phyloP scores from a whole-genome alignment of 2,888 invertebrate genomes.

The Branchipolynoe longqiensis region DNA sequence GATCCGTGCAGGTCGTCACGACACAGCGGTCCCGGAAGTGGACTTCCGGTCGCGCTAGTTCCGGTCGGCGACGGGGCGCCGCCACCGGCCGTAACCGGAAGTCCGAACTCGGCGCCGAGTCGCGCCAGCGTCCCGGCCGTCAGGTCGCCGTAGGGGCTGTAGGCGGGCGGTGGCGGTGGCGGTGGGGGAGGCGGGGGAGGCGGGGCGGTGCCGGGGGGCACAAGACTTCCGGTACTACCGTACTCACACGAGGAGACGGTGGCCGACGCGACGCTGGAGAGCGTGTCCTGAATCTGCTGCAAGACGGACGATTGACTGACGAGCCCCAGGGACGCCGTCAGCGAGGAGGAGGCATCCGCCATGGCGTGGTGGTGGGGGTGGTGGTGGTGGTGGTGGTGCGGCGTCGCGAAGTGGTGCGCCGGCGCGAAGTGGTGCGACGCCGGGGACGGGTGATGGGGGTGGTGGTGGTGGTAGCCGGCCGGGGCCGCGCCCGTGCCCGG shows the following conservation, averaged over 20 bases:
- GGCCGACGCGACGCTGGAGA: conserved; percentile 25
- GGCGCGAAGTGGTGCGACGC: neutral
- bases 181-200: neutral
- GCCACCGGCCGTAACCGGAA: neutral
- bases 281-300: conserved; percentile 37
- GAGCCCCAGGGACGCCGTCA: neutral
- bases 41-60: conserved; percentile 24
- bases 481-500: neutral
- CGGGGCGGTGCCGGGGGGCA: neutral
- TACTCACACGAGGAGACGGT: conserved; percentile 51
- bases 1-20: neutral
- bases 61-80: conserved; percentile 10
- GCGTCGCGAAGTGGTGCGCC: neutral
- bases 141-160: conserved; percentile 53
- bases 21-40: conserved; percentile 11
- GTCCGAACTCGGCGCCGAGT: conserved; percentile 41
- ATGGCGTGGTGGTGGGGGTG: neutral
- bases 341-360: neutral
- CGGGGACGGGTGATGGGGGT: neutral
- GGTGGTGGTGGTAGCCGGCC: neutral
- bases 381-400: neutral
- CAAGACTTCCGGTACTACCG: conserved; percentile 4
- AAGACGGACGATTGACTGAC: conserved; percentile 29
- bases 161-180: conserved; percentile 1
- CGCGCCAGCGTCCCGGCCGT: conserved; percentile 32